Conservation (phyloP, 1,140 invertebrate genomes). For the Propsilocerus akamusi region DNA sequence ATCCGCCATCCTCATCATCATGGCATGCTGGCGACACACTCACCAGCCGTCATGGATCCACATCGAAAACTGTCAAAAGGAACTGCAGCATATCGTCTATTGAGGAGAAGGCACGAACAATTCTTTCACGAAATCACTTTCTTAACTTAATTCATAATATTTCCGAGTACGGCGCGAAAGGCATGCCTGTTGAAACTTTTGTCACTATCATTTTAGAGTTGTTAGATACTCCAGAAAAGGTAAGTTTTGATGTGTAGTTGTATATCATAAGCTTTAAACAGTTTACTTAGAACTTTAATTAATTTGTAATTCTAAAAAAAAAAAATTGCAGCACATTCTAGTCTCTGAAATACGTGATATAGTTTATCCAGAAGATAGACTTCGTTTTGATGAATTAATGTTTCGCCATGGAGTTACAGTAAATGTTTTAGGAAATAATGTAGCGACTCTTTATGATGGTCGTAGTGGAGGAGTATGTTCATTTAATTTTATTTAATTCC, state of each 20-base stretch:
- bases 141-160: slow-evolving; percentile 75
- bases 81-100: slow-evolving; percentile 39
- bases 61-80: background rate
- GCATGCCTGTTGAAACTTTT: slow-evolving; percentile 74
- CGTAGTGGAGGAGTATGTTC: slow-evolving; percentile 3
- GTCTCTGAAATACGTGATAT: slow-evolving; percentile 78
- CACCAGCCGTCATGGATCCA: slow-evolving; percentile 30
- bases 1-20: slow-evolving; percentile 41
- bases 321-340: slow-evolving; percentile 51
- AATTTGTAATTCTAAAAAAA: background rate
- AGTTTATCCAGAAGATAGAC: slow-evolving; percentile 62
- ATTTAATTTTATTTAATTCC: no score
- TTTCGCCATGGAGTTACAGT: slow-evolving; percentile 33
- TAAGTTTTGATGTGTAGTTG: slow-evolving; percentile 20
- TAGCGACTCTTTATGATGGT: background rate
- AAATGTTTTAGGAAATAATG: background rate
- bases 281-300: background rate
- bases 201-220: slow-evolving; percentile 74
- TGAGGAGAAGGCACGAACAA: slow-evolving; percentile 72
- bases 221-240: slow-evolving; percentile 82
- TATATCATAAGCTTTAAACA: background rate
- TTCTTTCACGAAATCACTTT: slow-evolving; percentile 69
- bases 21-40: slow-evolving; percentile 33
- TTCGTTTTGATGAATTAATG: slow-evolving; percentile 73
- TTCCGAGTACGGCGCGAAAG: slow-evolving; percentile 67